phyloP scores from a whole-genome alignment of 1,140 invertebrate species.

The Drosophila pseudoananassae region DNA sequence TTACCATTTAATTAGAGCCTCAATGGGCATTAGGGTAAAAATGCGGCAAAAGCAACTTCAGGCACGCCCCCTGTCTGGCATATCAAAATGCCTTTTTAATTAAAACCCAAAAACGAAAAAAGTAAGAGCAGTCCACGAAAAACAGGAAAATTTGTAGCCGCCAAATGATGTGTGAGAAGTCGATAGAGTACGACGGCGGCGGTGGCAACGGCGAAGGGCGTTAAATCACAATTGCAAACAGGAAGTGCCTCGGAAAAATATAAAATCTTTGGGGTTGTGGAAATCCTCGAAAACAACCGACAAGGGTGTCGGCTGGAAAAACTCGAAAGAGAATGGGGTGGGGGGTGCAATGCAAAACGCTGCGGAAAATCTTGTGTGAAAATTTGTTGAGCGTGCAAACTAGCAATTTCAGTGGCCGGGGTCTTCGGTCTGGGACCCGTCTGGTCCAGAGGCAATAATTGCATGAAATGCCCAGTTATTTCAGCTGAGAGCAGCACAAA shows the following conservation, averaged over 20 bases:
- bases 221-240: conserved; percentile 78
- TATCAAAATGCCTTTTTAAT: conserved; percentile 78
- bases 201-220: conserved; percentile 15
- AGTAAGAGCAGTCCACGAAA: not conserved
- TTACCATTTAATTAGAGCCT: conserved; percentile 72
- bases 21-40: conserved; percentile 67
- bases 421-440: conserved; percentile 33
- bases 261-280: not conserved
- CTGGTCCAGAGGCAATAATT: conserved; percentile 67
- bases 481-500: conserved; percentile 73
- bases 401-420: conserved; percentile 24
- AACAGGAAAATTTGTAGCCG: conserved; percentile 25
- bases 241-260: conserved; percentile 22
- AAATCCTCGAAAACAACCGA: conserved; percentile 16
- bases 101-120: conserved; percentile 39
- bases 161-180: conserved; percentile 81
- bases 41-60: conserved; percentile 62
- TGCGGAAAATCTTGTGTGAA: conserved; percentile 72
- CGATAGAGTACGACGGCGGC: conserved; percentile 58
- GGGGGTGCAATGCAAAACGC: conserved; percentile 48
- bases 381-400: conserved; percentile 81
- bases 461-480: conserved; percentile 72
- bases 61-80: conserved; percentile 61
- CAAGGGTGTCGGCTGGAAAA: conserved; percentile 46
- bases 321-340: conserved; percentile 10